A percentile compares a stretch with the other conserved stretches of the same genome.
phyloP scores from a whole-genome alignment of 1,140 invertebrate species.

The Battus philenor region DNA sequence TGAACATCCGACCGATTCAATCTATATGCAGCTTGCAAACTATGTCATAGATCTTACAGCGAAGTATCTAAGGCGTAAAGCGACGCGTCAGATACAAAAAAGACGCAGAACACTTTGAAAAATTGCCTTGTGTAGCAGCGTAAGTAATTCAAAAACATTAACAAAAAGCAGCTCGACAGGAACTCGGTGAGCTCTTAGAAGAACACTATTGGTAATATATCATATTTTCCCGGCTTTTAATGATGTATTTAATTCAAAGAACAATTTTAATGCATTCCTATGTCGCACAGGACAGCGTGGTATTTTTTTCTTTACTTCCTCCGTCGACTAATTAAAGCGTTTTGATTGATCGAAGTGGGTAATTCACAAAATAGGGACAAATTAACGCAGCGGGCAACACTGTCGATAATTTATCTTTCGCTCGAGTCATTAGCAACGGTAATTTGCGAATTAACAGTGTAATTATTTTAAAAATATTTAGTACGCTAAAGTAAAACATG shows the following conservation, averaged over 20 bases:
- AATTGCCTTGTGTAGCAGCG: slow-evolving; percentile 22
- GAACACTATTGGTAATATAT: slow-evolving; percentile 19
- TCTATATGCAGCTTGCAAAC: background rate
- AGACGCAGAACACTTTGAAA: slow-evolving; percentile 16
- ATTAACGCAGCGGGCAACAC: slow-evolving; percentile 2
- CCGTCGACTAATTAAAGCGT: slow-evolving; percentile 9
- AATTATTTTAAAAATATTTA: slow-evolving; percentile 9
- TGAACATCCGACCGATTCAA: slow-evolving; percentile 1
- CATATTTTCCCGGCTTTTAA: slow-evolving; percentile 24
- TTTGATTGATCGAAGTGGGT: slow-evolving; percentile 2
- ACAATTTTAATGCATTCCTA: slow-evolving; percentile 24
- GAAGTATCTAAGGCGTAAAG: background rate
- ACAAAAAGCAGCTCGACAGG: slow-evolving; percentile 16
- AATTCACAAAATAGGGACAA: slow-evolving; percentile 13
- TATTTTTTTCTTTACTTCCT: slow-evolving; percentile 12
- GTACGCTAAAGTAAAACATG: background rate
- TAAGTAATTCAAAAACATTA: slow-evolving; percentile 24
- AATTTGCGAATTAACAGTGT: slow-evolving; percentile 5
- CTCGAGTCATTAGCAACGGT: background rate
- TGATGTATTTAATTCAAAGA: slow-evolving; percentile 24
- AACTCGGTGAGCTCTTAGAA: slow-evolving; percentile 14
- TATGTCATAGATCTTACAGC: background rate
- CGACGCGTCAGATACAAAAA: background rate
- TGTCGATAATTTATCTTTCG: slow-evolving; percentile 4
- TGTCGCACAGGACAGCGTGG: slow-evolving; percentile 11